Conservation (phyloP, 2,113 vertebrate genomes). For the Odobenus rosmarus region DNA sequence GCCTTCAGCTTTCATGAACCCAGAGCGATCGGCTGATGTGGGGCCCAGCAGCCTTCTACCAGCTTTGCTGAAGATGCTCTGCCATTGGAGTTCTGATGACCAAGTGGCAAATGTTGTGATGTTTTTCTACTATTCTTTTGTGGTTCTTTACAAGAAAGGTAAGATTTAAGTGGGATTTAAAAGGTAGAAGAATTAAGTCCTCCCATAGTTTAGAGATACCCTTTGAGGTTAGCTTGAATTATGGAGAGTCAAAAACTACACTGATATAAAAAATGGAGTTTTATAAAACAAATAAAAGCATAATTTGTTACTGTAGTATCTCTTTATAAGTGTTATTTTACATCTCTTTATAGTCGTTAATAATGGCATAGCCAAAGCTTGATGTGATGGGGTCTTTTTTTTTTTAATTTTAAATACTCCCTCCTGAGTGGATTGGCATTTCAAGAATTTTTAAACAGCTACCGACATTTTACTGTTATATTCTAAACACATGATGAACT, state of each 20-base stretch:
- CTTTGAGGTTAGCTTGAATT: neutral
- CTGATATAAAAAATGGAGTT: neutral
- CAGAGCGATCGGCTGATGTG: neutral
- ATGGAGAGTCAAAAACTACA: neutral
- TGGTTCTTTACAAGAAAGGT: neutral
- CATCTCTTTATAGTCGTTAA: neutral
- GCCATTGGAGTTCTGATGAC: neutral
- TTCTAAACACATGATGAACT: constrained; percentile 46
- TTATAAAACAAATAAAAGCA: neutral
- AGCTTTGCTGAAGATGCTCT: rapidly evolving
- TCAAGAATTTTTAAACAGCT: constrained; percentile 28
- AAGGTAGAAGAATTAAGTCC: neutral
- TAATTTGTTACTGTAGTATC: neutral
- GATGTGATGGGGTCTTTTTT: neutral
- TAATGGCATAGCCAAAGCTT: neutral
- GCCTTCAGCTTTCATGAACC: neutral
- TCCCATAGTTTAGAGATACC: neutral
- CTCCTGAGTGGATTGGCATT: neutral
- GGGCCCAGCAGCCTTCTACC: too few species aligned
- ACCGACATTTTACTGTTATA: constrained; percentile 44
- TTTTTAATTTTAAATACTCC: neutral
- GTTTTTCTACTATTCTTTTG: neutral
- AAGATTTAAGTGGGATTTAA: neutral
- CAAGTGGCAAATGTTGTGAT: neutral
- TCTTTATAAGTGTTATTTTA: neutral